A percentile compares a stretch with the other conserved stretches of the same genome.
Conservation (phyloP, 2,113 vertebrate species). For the Varanus salvator region DNA sequence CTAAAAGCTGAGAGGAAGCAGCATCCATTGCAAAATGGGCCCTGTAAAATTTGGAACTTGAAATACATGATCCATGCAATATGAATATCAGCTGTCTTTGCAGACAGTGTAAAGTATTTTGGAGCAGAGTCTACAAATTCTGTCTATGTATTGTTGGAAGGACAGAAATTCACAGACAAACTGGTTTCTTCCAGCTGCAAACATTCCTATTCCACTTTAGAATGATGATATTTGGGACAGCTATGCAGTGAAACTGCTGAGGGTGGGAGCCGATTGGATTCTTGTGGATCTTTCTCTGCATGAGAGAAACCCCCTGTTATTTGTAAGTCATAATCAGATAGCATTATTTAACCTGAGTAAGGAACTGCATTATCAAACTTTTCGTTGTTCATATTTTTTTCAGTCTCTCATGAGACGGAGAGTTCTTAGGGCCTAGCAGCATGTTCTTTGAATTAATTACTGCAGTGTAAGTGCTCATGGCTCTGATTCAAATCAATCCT, state of each 20-base stretch:
- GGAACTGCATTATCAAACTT: not conserved
- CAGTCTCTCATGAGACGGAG: too few species aligned
- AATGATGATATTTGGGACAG: not conserved
- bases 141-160: not conserved
- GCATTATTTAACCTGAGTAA: not conserved
- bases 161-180: not conserved
- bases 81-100: conserved; percentile 10
- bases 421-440: too few species aligned
- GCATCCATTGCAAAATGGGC: not conserved
- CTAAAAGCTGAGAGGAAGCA: conserved; percentile 7
- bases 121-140: not conserved
- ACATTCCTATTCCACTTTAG: not conserved
- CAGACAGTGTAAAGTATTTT: not conserved
- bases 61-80: not conserved
- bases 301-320: not conserved
- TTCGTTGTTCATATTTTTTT: too few species aligned
- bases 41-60: conserved; percentile 24
- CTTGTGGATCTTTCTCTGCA: not conserved
- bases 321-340: not conserved
- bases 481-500: too few species aligned
- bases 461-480: too few species aligned
- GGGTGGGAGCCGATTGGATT: not conserved
- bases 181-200: not conserved
- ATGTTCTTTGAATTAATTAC: too few species aligned
- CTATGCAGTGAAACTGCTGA: not conserved